Evolutionary conservation across 2,797 vertebrate species (phyloP).

Genomic region (Ptychadena robeensis): DNA sequence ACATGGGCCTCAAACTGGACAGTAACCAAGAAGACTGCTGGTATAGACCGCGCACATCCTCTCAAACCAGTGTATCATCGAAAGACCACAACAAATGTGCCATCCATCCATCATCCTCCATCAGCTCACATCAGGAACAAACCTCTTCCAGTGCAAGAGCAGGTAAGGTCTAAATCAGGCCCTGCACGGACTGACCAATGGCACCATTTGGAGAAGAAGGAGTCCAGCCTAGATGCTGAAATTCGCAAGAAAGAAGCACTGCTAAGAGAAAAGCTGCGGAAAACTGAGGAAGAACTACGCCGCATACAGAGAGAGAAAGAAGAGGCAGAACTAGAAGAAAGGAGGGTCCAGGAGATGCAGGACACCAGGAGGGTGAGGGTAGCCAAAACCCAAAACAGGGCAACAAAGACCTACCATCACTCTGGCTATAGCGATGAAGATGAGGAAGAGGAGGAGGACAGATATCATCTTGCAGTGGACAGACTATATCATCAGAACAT

Average conservation of each 20-base stretch:
- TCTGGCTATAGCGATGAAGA: neutral
- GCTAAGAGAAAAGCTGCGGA: constrained; percentile 80
- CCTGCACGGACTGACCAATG: constrained; percentile 44
- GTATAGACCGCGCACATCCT: constrained; percentile 76
- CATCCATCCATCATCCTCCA: constrained; percentile 52
- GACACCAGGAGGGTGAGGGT: neutral
- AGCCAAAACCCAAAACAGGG: neutral
- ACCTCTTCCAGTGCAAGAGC: neutral
- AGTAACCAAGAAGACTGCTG: constrained; percentile 65
- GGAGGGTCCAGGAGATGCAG: constrained; percentile 44
- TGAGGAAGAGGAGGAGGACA: neutral
- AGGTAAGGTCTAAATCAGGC: constrained; percentile 48
- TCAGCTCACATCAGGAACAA: constrained; percentile 12
- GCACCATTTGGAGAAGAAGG: constrained; percentile 68
- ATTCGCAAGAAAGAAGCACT: constrained; percentile 78
- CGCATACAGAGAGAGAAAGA: constrained; percentile 73
- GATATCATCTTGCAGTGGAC: neutral
- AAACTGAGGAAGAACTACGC: constrained; percentile 73
- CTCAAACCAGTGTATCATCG: constrained; percentile 79
- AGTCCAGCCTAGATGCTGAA: constrained; percentile 71
- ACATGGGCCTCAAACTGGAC: constrained; percentile 60
- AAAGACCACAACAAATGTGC: constrained; percentile 55
- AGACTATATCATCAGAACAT: neutral
- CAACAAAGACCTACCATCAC: neutral
- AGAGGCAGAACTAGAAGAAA: constrained; percentile 62